Percentiles rank a stretch among this genome's conserved stretches.
phyloP scores from a whole-genome alignment of 2,888 invertebrate species.

The Lottia gigantea region DNA sequence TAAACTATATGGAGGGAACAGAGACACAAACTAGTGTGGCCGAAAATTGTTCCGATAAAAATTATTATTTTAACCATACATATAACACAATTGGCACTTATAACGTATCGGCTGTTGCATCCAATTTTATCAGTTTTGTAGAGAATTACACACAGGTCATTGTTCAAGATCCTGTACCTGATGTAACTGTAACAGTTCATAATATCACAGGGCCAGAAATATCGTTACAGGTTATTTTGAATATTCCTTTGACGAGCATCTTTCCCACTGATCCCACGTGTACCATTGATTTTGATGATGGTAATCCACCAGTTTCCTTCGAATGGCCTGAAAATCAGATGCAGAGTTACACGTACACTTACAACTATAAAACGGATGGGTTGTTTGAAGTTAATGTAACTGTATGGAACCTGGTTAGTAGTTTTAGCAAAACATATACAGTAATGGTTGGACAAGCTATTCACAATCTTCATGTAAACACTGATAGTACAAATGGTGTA shows the following conservation, averaged over 20 bases:
- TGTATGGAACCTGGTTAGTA: conserved; percentile 22
- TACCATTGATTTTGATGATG: conserved; percentile 27
- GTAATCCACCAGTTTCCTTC: neutral
- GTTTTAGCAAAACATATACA: neutral
- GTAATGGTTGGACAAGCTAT: conserved; percentile 23
- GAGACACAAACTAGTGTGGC: neutral
- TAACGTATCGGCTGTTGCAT: conserved; percentile 2
- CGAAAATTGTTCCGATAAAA: neutral
- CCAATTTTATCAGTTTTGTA: conserved; percentile 13
- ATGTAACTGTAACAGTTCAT: conserved; percentile 3
- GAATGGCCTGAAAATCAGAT: neutral
- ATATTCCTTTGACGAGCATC: neutral
- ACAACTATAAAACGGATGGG: conserved; percentile 24
- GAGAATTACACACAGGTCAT: neutral
- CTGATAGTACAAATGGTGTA: conserved; percentile 14
- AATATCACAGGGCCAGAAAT: conserved; percentile 17
- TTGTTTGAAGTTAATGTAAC: conserved; percentile 18
- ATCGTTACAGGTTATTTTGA: conserved; percentile 18
- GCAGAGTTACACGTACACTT: neutral
- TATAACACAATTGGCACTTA: conserved; percentile 14
- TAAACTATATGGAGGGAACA: conserved; percentile 14
- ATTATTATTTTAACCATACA: conserved; percentile 3
- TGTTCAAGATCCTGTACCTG: conserved; percentile 17
- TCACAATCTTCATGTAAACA: conserved; percentile 8
- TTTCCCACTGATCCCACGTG: conserved; percentile 22